Evolutionary conservation across 2,888 invertebrate species (phyloP).

Genomic region (Acrobasis consociella): DNA sequence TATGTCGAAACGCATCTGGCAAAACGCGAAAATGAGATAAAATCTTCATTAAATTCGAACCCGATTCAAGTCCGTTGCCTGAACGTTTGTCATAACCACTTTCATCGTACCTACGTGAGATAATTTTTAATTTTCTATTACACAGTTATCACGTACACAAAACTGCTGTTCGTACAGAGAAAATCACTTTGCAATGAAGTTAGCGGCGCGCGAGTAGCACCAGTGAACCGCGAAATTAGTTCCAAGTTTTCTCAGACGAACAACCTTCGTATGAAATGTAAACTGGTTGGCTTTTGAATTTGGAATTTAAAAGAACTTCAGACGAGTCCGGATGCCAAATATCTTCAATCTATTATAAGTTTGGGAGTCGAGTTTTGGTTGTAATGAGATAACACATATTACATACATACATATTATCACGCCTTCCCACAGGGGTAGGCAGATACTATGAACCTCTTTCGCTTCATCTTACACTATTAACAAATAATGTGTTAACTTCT

Average conservation of each 20-base stretch:
- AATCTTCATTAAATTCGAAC: no score
- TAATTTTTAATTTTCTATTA: not conserved
- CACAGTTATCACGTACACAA: conserved; percentile 38
- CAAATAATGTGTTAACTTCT: no score
- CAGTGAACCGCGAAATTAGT: conserved; percentile 78
- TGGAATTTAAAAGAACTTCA: conserved; percentile 25
- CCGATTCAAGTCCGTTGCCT: no score
- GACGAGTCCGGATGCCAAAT: not conserved
- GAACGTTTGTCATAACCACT: no score
- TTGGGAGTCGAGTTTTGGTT: no score
- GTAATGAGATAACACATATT: not conserved
- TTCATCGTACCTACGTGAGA: not conserved
- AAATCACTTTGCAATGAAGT: conserved; percentile 80
- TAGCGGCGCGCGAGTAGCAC: conserved; percentile 71
- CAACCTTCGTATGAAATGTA: conserved; percentile 59
- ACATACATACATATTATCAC: no score
- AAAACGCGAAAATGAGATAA: no score
- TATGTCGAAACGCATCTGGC: no score
- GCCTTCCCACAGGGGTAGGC: no score
- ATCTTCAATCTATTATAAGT: conserved; percentile 9
- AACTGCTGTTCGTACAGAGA: conserved; percentile 53
- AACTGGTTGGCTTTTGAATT: conserved; percentile 55
- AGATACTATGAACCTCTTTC: no score
- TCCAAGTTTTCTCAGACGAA: conserved; percentile 67
- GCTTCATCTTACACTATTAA: no score